Percentiles rank a stretch among this genome's conserved stretches.
phyloP scores from a whole-genome alignment of 2,797 vertebrate genomes.

The Mormyrops boulengeri region DNA sequence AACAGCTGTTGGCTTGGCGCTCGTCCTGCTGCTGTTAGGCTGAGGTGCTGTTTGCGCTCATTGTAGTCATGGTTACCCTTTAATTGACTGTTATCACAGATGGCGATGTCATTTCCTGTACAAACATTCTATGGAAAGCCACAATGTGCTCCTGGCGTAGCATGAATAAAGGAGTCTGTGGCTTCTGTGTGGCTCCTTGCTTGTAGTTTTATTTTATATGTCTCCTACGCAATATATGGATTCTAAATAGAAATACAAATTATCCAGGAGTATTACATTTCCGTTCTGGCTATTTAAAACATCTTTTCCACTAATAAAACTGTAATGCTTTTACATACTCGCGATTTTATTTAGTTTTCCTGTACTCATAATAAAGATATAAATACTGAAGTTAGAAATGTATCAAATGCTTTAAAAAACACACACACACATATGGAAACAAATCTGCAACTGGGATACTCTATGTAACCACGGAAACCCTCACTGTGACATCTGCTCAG shows the following conservation, averaged over 20 bases:
- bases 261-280: not conserved
- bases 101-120: constrained; percentile 16
- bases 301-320: not conserved
- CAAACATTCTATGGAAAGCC: constrained; percentile 14
- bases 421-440: not conserved
- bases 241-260: not conserved
- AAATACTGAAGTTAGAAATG: not conserved
- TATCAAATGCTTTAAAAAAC: not conserved
- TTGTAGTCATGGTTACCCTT: constrained; percentile 16
- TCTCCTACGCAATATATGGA: not conserved
- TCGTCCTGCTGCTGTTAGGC: not conserved
- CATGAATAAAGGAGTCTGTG: not conserved
- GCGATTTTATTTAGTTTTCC: not conserved
- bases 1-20: not conserved
- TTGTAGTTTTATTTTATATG: not conserved
- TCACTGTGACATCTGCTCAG: not conserved
- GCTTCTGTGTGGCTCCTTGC: not conserved
- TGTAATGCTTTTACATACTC: not conserved
- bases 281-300: not conserved
- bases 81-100: constrained; percentile 21
- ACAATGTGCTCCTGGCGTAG: not conserved
- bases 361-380: not conserved
- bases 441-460: not conserved
- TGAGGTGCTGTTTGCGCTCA: not conserved
- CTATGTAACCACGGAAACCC: not conserved